phyloP scores from a whole-genome alignment of 2,113 vertebrate species.

The Camelus dromedarius region DNA sequence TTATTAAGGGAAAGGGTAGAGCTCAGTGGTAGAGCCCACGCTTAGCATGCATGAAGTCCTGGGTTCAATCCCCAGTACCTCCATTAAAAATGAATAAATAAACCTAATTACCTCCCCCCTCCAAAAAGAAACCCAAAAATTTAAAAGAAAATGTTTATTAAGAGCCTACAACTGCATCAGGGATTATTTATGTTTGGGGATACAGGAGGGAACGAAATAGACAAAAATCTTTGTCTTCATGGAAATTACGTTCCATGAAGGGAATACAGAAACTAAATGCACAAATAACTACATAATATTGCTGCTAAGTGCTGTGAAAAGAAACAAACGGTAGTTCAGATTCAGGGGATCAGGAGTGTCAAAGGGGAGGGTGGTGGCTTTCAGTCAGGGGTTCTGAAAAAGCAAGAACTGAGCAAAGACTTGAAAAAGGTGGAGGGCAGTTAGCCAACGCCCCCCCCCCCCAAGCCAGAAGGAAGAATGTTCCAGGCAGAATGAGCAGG shows the following conservation, averaged over 20 bases:
- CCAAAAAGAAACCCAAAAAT: too few species aligned
- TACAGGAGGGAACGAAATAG: neutral
- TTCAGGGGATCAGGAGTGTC: neutral
- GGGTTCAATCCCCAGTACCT: too few species aligned
- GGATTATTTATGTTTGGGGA: neutral
- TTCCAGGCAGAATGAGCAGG: neutral
- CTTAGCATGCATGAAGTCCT: too few species aligned
- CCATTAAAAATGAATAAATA: too few species aligned
- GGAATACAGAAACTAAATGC: neutral
- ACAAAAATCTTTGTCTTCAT: neutral
- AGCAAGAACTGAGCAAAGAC: neutral
- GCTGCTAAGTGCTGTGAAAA: neutral
- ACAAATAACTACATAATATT: neutral
- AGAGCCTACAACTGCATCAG: neutral
- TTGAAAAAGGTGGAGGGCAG: neutral
- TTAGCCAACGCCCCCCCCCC: neutral
- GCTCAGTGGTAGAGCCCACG: too few species aligned
- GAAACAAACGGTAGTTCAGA: neutral
- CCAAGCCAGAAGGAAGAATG: conserved; percentile 9
- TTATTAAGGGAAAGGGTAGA: neutral
- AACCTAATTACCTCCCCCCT: too few species aligned
- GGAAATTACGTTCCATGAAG: neutral
- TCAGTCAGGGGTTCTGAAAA: neutral
- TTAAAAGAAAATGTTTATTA: too few species aligned
- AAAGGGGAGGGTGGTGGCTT: neutral